Evolutionary conservation across 64 coral and sea anemone species (phyloP).

Genomic region (Platygyra sinensis): DNA sequence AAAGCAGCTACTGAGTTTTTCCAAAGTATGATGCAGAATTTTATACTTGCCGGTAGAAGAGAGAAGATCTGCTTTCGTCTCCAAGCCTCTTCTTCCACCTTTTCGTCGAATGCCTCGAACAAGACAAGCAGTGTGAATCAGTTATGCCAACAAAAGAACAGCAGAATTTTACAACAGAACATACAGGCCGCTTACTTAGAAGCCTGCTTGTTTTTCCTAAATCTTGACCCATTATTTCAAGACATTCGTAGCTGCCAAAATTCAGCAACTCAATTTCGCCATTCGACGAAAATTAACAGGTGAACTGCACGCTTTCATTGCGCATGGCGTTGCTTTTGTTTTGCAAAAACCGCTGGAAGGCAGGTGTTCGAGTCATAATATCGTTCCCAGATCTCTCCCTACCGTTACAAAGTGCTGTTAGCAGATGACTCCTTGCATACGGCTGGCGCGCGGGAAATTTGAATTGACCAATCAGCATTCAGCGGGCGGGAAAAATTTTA

Average conservation of each 20-base stretch:
- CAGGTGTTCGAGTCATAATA: too few relatives aligned
- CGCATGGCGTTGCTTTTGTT: constrained; percentile 7
- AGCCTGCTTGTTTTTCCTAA: constrained; percentile 77
- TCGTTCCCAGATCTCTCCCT: too few relatives aligned
- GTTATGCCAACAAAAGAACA: neutral
- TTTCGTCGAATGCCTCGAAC: constrained; percentile 60
- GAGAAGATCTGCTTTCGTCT: constrained; percentile 10
- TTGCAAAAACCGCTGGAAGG: neutral
- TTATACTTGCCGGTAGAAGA: constrained; percentile 1
- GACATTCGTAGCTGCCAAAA: neutral
- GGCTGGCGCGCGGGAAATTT: too few relatives aligned
- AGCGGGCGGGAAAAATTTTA: too few relatives aligned
- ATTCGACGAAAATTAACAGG: neutral
- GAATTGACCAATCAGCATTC: too few relatives aligned
- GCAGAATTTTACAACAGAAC: neutral
- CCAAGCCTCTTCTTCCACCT: constrained; percentile 41
- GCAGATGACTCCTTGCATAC: too few relatives aligned
- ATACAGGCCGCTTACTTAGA: constrained; percentile 39
- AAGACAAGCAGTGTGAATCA: neutral
- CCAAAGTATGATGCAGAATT: neutral
- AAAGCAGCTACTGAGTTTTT: neutral
- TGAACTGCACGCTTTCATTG: neutral
- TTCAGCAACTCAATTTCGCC: neutral
- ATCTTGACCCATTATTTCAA: constrained; percentile 61
- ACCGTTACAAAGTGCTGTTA: too few relatives aligned